Base-by-base conservation (phyloP, 2,113 vertebrate genomes). In the Nyctereutes procyonoides region DNA sequence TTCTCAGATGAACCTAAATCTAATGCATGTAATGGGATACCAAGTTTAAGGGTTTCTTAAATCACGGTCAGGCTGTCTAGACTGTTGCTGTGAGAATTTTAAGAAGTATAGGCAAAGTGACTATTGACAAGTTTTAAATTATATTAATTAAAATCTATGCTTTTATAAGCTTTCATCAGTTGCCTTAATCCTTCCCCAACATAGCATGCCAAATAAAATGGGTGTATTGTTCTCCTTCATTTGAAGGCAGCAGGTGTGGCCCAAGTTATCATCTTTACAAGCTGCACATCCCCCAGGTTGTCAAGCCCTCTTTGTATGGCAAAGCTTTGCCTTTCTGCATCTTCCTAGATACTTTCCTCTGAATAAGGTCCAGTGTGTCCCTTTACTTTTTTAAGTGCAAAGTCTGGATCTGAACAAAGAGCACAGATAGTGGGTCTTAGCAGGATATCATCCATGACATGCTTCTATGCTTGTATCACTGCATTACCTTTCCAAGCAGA, bases 11-110 rank as follows among this genome's bases (percentile, higher is more conserved):
- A 82, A 81, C 19, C n/a, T 35, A 30, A 77, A 55, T 24, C 2
- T 55, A 55, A 89, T 24, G 2, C 13, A 60, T 13, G 51, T 3
- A 77, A 1, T 22, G 32, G 65, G 4, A 58, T 3, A 43, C 16
- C 6, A 51, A 55, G 28, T 55, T 88, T 65, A 88, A 95, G 89
- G 16, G 58, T 89, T 93, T 92, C 53, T 60, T 8, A 51, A 89
- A 38, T 62, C 10, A 15, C 15, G 35, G 51, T 53, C 28, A 35
- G 51, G 24, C 38, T 17, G 10, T 69, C 53, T 19, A 62, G 73
- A 10, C 48, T 53, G 1, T 60, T 15, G 14, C n/a, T 94, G 15
- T 51, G 69, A 96, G 53, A 92, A 71, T 77, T 12, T 60, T 0
- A 83, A 26, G 67, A 84, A 62, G 43, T 26, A 13, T 16, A 69